A percentile compares a stretch with the other conserved stretches of the same genome.
Conservation (phyloP, 2,797 vertebrate genomes). For the Sebastes dallii region DNA sequence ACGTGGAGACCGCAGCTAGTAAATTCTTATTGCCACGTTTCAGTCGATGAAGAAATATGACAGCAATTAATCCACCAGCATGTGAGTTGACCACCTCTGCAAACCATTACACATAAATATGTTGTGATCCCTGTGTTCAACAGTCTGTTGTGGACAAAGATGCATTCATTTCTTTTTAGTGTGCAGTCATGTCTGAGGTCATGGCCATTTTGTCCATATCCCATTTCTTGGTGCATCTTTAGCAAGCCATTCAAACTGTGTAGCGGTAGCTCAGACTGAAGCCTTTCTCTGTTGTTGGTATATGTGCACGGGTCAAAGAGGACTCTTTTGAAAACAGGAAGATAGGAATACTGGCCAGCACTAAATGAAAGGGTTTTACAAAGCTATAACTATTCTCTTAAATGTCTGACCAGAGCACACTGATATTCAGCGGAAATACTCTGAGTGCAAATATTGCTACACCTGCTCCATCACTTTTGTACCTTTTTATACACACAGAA, state of each 20-base stretch:
- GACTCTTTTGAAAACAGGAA: conserved; percentile 83
- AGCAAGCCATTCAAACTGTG: conserved; percentile 63
- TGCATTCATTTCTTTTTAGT: conserved; percentile 77
- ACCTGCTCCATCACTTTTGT: conserved; percentile 82
- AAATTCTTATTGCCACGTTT: conserved; percentile 56
- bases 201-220: conserved; percentile 83
- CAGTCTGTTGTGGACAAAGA: conserved; percentile 72
- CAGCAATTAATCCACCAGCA: conserved; percentile 70
- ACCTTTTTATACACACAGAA: conserved; percentile 68
- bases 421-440: conserved; percentile 80
- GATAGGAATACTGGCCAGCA: conserved; percentile 81
- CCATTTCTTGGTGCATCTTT: conserved; percentile 81
- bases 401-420: conserved; percentile 80
- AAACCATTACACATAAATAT: conserved; percentile 77
- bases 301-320: conserved; percentile 82
- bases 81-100: conserved; percentile 70
- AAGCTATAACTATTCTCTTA: conserved; percentile 76
- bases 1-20: conserved; percentile 22
- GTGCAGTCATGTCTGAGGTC: conserved; percentile 78
- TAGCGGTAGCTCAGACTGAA: conserved; percentile 57
- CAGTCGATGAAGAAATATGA: conserved; percentile 66
- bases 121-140: conserved; percentile 79
- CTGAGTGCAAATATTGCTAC: conserved; percentile 81
- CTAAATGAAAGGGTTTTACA: conserved; percentile 82
- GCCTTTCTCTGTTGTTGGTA: conserved; percentile 79